Evolutionary conservation across 2,113 vertebrate species (phyloP), one percentile per base, ranked within the genome.

Genomic region (Podocnemis expansa): DNA sequence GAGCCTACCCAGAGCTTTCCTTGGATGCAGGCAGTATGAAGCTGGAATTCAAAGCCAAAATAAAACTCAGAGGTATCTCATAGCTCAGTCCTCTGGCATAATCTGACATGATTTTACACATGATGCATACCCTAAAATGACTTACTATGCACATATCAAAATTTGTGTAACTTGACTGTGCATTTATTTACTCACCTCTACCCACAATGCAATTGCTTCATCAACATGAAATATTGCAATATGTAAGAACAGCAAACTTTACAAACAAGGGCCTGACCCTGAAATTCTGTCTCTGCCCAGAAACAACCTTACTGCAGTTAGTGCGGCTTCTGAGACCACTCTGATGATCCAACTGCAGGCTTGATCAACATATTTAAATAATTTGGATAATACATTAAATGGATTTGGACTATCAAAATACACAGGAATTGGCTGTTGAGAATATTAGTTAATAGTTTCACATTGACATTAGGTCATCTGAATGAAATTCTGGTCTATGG

Each of bases 291-390:
- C 80, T 84, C 86, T 93, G 91, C 93, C 85, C 95, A 91, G 91
- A 56, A 92, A 95, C 84, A 96, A 91, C 94, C 93, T 93, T 93
- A 96, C 88, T 88, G 97, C 90, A 94, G 93, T 94, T 95, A 96
- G 93, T 96, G 87, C 79, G 94, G 73, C 89, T 96, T 96, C 92
- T 91, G 94, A 94, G 91, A 97, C 89, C 95, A 95, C 80, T 96
- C 29, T 91, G 63, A 81, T 58, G 5, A 88, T 3, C 19, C 88
- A 51, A 80, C 89, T 82, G 87, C 80, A 82, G 90, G 89, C 89
- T 78, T 84, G 91, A 91, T 0, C 45, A 89, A 73, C 43, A 52
- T 56, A 43, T 96, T 93, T 93, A 86, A 93, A 89, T 96, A 80
- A 22, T 93, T 90, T 93, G 97, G 93, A 93, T 96, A 93, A 88